Evolutionary conservation across 2,888 invertebrate species (phyloP).

Genomic region (Bhutanitis thaidina): DNA sequence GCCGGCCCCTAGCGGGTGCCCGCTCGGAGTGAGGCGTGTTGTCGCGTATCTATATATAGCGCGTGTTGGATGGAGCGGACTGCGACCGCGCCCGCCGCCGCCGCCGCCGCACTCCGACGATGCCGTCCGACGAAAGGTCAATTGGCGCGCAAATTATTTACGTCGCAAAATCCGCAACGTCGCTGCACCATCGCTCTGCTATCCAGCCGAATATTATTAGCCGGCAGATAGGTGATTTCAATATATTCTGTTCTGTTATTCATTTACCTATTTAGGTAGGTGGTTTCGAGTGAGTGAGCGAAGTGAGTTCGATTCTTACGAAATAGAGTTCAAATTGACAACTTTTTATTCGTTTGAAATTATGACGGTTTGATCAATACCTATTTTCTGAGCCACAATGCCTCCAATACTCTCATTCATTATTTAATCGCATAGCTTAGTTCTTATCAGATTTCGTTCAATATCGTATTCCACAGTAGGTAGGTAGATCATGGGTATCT

Average conservation of each 20-base stretch:
- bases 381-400: too few species aligned
- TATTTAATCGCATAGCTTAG: not conserved
- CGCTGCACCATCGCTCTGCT: constrained; percentile 47
- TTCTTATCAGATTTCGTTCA: not conserved
- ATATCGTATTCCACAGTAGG: not conserved
- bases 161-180: constrained; percentile 71
- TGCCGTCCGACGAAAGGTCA: constrained; percentile 77
- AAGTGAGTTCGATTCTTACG: too few species aligned
- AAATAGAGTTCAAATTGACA: too few species aligned
- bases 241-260: not conserved
- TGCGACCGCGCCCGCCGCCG: constrained; percentile 61
- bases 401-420: too few species aligned
- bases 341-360: too few species aligned
- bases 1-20: constrained; percentile 71
- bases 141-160: constrained; percentile 80
- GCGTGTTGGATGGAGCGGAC: constrained; percentile 59
- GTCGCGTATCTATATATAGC: constrained; percentile 76
- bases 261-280: too few species aligned
- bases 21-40: constrained; percentile 60
- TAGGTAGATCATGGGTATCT: too few species aligned
- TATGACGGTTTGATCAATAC: too few species aligned
- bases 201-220: constrained; percentile 16
- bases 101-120: constrained; percentile 44
- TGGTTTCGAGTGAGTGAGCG: too few species aligned
- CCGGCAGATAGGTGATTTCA: not conserved